Evolutionary conservation across 2,113 vertebrate species (phyloP), one percentile per base, ranked within the genome.

Genomic region (Prunella fulvescens): DNA sequence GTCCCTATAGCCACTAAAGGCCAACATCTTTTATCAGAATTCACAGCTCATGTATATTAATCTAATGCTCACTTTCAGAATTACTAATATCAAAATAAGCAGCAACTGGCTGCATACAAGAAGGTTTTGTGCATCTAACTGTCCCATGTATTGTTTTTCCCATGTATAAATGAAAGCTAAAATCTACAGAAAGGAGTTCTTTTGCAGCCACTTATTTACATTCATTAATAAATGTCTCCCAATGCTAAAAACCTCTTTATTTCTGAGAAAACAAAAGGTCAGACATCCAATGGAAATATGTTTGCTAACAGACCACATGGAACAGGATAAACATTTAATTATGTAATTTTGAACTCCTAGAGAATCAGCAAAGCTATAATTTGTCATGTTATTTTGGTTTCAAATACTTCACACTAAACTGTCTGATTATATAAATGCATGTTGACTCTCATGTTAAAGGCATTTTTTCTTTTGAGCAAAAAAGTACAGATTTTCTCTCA

Each of bases 221-320:
- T 44, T 86, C 37, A 6, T 50, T 71, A 88, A 84, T 76, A 94
- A 86, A 67, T 4, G 2, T 31, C 56, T 91, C n/a, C 28, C 35
- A 62, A 0, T 61, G 23, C 29, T 45, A 95, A 56, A 78, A 48
- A 76, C 22, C 4, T 35, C 14, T 42, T 91, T 62, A 51, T 86
- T 89, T 71, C 56, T 79, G 60, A 82, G 44, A 81, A 96, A 92
- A 84, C 0, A 4, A 33, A 71, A 81, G 24, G 57, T 50, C 3
- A 0, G 7, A 10, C 19, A 89, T 69, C 26, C 33, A 65, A 6
- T 16, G 18, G 39, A 92, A 88, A 81, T 78, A 39, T 18, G 50
- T 95, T 94, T 97, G 91, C 86, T 92, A 78, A 84, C 53, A 90
- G 64, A 78, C 44, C 56, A 81, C 56, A 84, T 65, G 69, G 81